Base-by-base conservation (phyloP, 2,888 invertebrate species). In the Sarcophaga rosellei region DNA sequence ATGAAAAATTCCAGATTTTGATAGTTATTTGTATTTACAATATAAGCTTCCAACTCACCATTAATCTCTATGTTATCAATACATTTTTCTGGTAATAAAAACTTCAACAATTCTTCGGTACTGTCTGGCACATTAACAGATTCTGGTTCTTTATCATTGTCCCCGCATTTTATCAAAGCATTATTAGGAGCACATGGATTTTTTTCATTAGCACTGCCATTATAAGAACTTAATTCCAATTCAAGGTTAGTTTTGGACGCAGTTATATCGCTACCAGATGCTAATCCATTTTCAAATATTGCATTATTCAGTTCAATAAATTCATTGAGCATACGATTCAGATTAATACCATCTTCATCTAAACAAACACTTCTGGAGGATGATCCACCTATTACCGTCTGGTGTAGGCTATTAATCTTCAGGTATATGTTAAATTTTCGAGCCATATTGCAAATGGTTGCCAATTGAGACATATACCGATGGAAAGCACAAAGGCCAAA, bases 361-460 rank as follows among this genome's bases (percentile, higher is more conserved):
- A 69, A 44, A 8, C 47, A 76, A 10, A 62, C 53, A 35, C 65
- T 77, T 8, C 8, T 10, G 35, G 35, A 35, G 8, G 73, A 57
- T 21, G 15, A 69, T 15, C 45, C 69, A 47, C 75, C 68, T 1
- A 80, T 25, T 0, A 87, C 80, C 0, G 81, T 78, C 23, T 88
- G 82, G 10, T 77, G 68, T 4, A 88, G 21, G 62, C 70, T 81
- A 72, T 88, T 87, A 6, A 88, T 61, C 66, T 89, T 81, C 20
- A 89, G 63, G 10, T 88, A 82, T 6, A 88, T 87, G 57, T 88
- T 89, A 47, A 88, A 89, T 77, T 88, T 88, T 4, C 89, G 85
- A 0, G 88, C 87, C 70, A 88, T 75, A 66, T 87, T 88, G 15
- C 78, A 47, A 0, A 88, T 80, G n/a, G 81, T 73, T 8, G 78